Evolutionary conservation across 2,888 invertebrate genomes (phyloP).

Genomic region (Protodeltote pygarga): DNA sequence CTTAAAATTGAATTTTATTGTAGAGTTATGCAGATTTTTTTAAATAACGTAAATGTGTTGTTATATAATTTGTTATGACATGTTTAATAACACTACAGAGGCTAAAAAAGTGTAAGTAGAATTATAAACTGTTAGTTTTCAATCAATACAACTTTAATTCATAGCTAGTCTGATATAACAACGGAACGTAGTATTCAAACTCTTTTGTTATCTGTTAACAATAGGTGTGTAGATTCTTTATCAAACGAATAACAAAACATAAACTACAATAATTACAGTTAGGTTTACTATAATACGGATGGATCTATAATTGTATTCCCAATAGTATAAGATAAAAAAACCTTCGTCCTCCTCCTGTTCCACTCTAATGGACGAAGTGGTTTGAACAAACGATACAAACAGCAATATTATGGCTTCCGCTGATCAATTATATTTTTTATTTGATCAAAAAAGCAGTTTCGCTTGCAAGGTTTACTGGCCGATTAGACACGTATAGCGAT

Average conservation of each 20-base stretch:
- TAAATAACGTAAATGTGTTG: too few species aligned
- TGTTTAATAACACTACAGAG: too few species aligned
- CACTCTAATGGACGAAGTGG: constrained; percentile 43
- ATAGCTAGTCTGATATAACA: too few species aligned
- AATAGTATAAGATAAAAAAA: constrained; percentile 19
- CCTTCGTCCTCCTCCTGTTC: constrained; percentile 42
- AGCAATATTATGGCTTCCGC: constrained; percentile 73
- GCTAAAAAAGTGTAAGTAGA: too few species aligned
- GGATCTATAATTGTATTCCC: constrained; percentile 25
- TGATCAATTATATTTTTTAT: constrained; percentile 79
- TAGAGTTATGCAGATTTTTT: too few species aligned
- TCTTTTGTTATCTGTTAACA: constrained; percentile 15
- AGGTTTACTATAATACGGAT: constrained; percentile 25
- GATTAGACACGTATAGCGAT: constrained; percentile 71
- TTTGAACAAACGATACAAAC: constrained; percentile 62
- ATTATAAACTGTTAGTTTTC: too few species aligned
- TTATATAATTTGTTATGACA: too few species aligned
- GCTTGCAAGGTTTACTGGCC: constrained; percentile 74
- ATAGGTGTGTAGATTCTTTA: constrained; percentile 9
- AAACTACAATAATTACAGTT: constrained; percentile 33
- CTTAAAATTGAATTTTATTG: too few species aligned
- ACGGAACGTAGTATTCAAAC: constrained; percentile 3
- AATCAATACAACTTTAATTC: too few species aligned
- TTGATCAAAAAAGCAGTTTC: constrained; percentile 59
- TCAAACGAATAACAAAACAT: constrained; percentile 14